Evolutionary conservation across 1,140 invertebrate species (phyloP), one percentile per base, ranked within the genome.

Genomic region (Whitmania pigra): DNA sequence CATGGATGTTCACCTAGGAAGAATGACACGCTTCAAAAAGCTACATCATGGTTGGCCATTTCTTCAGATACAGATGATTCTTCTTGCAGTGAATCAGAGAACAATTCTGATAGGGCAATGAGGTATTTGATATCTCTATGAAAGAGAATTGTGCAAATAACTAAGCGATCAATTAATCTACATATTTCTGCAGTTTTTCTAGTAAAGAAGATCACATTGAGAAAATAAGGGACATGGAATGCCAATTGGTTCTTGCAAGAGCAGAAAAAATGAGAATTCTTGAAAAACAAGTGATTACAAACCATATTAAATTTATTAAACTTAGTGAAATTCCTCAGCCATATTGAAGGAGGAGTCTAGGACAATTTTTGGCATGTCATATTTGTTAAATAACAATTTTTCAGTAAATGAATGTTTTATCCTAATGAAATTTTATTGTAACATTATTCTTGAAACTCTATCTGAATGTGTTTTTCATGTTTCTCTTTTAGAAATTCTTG

Each of bases 181-280:
- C n/a, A 69, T 60, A 22, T 73, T 69, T 55, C 67, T 78, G 43
- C 77, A 81, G 80, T 76, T 72, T 81, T 29, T 80, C 79, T 71
- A 80, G 80, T 71, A 79, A 78, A 7, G 79, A 80, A 43, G 80
- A 80, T 53, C 78, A 80, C 36, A 54, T 80, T 40, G 80, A 81
- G 72, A 81, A 80, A 70, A 73, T 81, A 66, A 73, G 77, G 6
- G 80, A 80, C 69, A 69, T 81, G 63, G 80, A 81, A 67, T 73
- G 78, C 68, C 75, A 79, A 13, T 73, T 81, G 20, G 78, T 79
- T 0, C 79, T 79, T 73, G 78, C 79, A 36, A 78, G 80, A 74
- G 75, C 75, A 11, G 80, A 81, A 57, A 79, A 80, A 71, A 74
- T 80, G 67, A 77, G 76, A 40, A 73, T 80, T 4, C 76, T 79